These are phyloP conservation scores for Brachirus orientalis DNA, from an alignment of 2,113 vertebrate species.

Conservation along the genomic window DNA sequence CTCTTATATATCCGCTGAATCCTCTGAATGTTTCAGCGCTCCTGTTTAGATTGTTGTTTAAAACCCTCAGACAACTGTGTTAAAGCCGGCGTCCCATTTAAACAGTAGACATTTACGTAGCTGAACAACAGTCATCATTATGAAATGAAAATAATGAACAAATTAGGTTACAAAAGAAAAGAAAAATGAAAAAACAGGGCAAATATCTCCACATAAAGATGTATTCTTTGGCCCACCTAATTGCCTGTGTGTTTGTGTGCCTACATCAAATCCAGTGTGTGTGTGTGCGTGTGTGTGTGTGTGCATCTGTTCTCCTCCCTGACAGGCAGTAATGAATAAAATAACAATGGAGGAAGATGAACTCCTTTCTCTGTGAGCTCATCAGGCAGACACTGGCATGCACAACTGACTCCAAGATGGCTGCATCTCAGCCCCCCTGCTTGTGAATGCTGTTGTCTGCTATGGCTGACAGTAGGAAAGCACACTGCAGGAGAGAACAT, in stretches of 20 bases:
- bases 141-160: slow-evolving; percentile 12
- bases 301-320: slow-evolving; percentile 36
- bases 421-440: slow-evolving; percentile 38
- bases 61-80: slow-evolving; percentile 46
- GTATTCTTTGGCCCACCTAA: slow-evolving; percentile 21
- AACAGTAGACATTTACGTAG: slow-evolving; percentile 17
- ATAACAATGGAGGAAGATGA: slow-evolving; percentile 67
- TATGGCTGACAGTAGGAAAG: slow-evolving; percentile 31
- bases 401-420: slow-evolving; percentile 64
- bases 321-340: slow-evolving; percentile 67
- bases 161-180: slow-evolving; percentile 7
- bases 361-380: slow-evolving; percentile 65
- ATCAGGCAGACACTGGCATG: slow-evolving; percentile 61
- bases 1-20: slow-evolving; percentile 49
- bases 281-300: neutral
- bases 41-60: slow-evolving; percentile 49
- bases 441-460: slow-evolving; percentile 29
- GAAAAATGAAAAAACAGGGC: neutral
- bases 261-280: neutral
- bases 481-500: slow-evolving; percentile 42
- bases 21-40: slow-evolving; percentile 40
- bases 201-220: neutral
- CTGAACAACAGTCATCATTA: slow-evolving; percentile 42
- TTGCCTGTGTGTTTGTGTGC: slow-evolving; percentile 4
- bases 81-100: slow-evolving; percentile 32